Percentiles rank a stretch among this genome's conserved stretches.
These are phyloP conservation scores for Mactra quadrangularis DNA, from an alignment of 1,140 invertebrate genomes.

Conservation along the genomic window DNA sequence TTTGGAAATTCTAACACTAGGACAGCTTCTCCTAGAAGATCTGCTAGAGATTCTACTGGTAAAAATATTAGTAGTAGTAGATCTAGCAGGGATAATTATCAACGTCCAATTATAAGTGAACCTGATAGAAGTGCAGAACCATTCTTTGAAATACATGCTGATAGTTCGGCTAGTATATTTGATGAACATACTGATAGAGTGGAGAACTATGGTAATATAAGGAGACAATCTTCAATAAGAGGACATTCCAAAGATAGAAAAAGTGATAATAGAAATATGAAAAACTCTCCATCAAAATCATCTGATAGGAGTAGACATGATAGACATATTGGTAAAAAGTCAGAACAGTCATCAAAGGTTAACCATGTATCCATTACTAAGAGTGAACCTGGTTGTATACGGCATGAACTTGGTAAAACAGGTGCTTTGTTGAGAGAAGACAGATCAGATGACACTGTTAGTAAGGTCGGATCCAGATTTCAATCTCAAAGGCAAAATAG, in stretches of 20 bases:
- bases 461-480: background rate
- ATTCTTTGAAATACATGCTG: background rate
- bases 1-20: background rate
- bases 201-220: background rate
- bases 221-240: too few species aligned
- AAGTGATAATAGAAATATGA: too few species aligned
- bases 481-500: background rate
- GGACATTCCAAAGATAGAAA: too few species aligned
- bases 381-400: background rate
- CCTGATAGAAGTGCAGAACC: background rate
- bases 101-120: background rate
- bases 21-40: background rate
- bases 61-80: background rate
- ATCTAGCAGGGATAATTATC: too few species aligned
- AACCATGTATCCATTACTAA: too few species aligned
- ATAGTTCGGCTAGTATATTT: background rate
- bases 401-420: background rate
- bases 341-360: too few species aligned
- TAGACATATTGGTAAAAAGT: too few species aligned
- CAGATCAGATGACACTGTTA: background rate
- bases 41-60: background rate
- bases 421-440: slow-evolving; percentile 18
- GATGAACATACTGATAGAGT: background rate
- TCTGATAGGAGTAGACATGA: background rate
- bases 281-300: background rate